Evolutionary conservation across 2,888 invertebrate genomes (phyloP), one percentile per base, ranked within the genome.

Genomic region (Amphipyra berbera): DNA sequence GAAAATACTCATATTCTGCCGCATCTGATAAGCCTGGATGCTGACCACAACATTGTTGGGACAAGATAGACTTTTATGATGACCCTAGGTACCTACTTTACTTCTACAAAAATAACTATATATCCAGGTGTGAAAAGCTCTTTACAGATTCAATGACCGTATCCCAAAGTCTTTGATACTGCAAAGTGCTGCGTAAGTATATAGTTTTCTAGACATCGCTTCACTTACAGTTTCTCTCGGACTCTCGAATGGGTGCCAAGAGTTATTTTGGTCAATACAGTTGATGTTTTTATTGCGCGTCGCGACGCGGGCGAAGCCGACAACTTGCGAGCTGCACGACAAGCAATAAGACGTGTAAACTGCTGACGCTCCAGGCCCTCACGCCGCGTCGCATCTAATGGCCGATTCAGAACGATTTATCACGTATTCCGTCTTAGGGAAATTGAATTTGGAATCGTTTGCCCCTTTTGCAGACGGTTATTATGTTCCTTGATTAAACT

Each of bases 201-300:
- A 69, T 68, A 76, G 72, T 71, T 82, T 84, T 81, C 73, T 85
- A 83, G 79, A 86, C 84, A 88, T 83, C 84, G 83, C 83, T 88
- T 90, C 88, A 88, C 88, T 91, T 89, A 88, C 88, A 88, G 88
- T 90, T 88, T 90, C 90, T 87, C 88, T 88, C 88, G 81, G 88
- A 84, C 86, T 88, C 86, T 84, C 88, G 92, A 88, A 85, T 86
- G 87, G 86, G 82, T 94, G 95, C 95, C 95, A 95, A 94, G 93
- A 95, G 95, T 93, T 95, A 95, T 95, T 95, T 94, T 91, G 90
- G 95, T 94, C 89, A 90, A 91, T 90, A 90, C 88, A 88, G 92
- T 90, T 92, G 95, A 93, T 94, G 95, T 93, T 94, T 95, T 95
- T 95, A 94, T 94, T 94, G 94, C 90, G 89, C 87, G 88, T 84